These are phyloP conservation scores for Pheosia gnoma DNA, from an alignment of 2,888 invertebrate genomes.

Conservation along the genomic window DNA sequence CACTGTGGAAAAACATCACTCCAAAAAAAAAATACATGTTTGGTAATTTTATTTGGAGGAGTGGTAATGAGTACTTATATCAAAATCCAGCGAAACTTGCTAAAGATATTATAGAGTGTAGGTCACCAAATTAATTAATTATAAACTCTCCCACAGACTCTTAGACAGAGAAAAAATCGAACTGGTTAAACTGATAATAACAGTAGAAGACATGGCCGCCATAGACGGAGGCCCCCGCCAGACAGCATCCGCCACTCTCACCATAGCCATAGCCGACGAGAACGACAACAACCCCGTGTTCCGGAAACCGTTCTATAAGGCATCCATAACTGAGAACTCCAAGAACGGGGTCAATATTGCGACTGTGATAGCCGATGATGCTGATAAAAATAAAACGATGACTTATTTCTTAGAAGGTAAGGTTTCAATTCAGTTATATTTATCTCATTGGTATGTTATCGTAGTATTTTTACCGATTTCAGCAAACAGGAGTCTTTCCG, in stretches of 20 bases:
- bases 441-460: not conserved
- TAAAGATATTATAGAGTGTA: too few relatives aligned
- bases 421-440: slow-evolving; percentile 10
- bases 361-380: slow-evolving; percentile 92
- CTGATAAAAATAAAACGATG: slow-evolving; percentile 93
- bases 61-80: too few relatives aligned
- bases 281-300: slow-evolving; percentile 96
- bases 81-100: too few relatives aligned
- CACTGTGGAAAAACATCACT: too few relatives aligned
- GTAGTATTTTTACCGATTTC: too few relatives aligned
- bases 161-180: slow-evolving; percentile 94
- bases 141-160: slow-evolving; percentile 61
- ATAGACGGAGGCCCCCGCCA: slow-evolving; percentile 87
- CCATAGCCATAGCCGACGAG: slow-evolving; percentile 91
- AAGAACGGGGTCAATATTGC: slow-evolving; percentile 92
- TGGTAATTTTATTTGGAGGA: too few relatives aligned
- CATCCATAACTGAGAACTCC: slow-evolving; percentile 93
- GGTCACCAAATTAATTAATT: not conserved
- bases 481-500: too few relatives aligned
- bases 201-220: slow-evolving; percentile 94
- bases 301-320: slow-evolving; percentile 89
- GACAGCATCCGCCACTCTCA: slow-evolving; percentile 88
- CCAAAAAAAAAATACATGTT: too few relatives aligned
- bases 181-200: slow-evolving; percentile 88
- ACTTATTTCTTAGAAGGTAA: slow-evolving; percentile 89